These are phyloP conservation scores for Microcebus jonahi DNA, from an alignment of 2,113 vertebrate species.

Conservation along the genomic window DNA sequence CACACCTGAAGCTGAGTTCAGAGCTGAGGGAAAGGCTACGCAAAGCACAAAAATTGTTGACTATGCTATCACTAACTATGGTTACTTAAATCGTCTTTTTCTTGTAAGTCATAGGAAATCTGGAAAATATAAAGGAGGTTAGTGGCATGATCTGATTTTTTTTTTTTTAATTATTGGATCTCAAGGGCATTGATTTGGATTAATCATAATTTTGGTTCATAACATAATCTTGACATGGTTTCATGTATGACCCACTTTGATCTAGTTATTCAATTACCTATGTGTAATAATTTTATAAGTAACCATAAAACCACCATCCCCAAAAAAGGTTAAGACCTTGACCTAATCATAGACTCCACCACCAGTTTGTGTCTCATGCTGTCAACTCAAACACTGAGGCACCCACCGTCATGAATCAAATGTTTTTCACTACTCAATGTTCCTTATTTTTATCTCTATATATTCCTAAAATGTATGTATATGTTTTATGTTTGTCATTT, in stretches of 20 bases:
- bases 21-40: background rate
- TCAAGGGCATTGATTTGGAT: background rate
- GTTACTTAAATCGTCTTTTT: background rate
- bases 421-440: background rate
- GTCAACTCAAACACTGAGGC: background rate
- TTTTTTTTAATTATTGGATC: background rate
- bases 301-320: background rate
- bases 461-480: background rate
- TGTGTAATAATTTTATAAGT: background rate
- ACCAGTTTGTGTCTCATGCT: background rate
- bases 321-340: background rate
- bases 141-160: background rate
- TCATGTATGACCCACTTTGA: background rate
- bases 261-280: background rate
- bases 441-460: background rate
- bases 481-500: background rate
- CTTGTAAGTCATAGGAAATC: background rate
- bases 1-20: background rate
- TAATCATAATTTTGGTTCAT: background rate
- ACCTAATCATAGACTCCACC: background rate
- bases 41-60: background rate
- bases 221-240: background rate
- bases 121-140: background rate
- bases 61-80: background rate
- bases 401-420: background rate